Base-by-base conservation (phyloP, 2,797 vertebrate genomes). In the Labroides dimidiatus region DNA sequence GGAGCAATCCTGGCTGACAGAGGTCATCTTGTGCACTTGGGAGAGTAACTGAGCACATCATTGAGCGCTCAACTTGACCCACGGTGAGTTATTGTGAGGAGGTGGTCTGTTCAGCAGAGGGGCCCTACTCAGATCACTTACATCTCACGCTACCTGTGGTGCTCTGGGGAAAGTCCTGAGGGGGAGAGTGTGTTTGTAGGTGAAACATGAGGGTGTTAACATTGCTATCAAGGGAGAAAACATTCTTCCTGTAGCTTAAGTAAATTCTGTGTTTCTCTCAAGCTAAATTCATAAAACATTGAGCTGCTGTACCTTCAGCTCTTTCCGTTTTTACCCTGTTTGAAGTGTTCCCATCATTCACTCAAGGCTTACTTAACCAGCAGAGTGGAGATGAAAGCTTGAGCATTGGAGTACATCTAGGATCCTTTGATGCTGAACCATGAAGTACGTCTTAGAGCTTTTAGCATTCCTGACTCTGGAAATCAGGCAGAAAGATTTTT, bases 401-500 rank as follows among this genome's bases (percentile, higher is more conserved):
- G 70, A 88, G 63, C 88, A 69, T 78, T 88, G 10, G 16, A 89
- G 85, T 64, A 66, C 81, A 77, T 56, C 55, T 48, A 37, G 56
- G 64, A 65, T 70, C 75, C 84, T 90, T 88, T 90, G 88, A 91
- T 87, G 70, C 71, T 71, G 61, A 3, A 83, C 82, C 82, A 78
- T 90, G 84, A 89, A 89, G 88, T 84, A 80, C 81, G 77, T 86
- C 88, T 78, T 64, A 85, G 82, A 74, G 84, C 85, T 88, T 78
- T 90, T 68, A 85, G 82, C 75, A 75, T 88, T 89, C 88, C 83
- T 88, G 77, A 77, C 82, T 81, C 50, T 57, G 73, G 75, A 75
- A 72, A 72, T 75, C 80, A 78, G 72, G 64, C 64, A 49, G 52
- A 56, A 69, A n/a, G 68, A 17, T 58, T 37, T 72, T 49, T 43